Evolutionary conservation across 2,888 invertebrate species (phyloP).

Genomic region (Adela reaumurella): DNA sequence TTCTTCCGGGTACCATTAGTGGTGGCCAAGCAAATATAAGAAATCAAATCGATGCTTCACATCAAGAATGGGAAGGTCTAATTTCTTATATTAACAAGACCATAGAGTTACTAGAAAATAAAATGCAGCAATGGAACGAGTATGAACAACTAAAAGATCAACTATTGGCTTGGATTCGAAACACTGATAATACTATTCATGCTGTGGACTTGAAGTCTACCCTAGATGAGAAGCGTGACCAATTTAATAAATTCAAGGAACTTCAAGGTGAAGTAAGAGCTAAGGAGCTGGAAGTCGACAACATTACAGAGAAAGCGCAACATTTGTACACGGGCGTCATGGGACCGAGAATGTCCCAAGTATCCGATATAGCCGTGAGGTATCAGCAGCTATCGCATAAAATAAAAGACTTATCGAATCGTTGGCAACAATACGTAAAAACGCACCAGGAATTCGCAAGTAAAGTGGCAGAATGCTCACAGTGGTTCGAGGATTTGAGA

Average conservation of each 20-base stretch:
- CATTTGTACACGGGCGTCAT: conserved; percentile 71
- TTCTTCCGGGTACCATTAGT: conserved; percentile 81
- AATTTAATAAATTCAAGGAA: conserved; percentile 73
- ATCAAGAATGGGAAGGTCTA: conserved; percentile 87
- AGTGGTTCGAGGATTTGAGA: conserved; percentile 80
- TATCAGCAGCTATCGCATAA: conserved; percentile 88
- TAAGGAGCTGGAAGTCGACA: conserved; percentile 89
- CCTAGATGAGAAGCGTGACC: conserved; percentile 77
- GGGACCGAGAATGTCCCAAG: conserved; percentile 73
- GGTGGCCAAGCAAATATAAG: conserved; percentile 81
- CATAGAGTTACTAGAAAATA: conserved; percentile 75
- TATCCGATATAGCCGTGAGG: conserved; percentile 87
- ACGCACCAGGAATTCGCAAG: conserved; percentile 86
- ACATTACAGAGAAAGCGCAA: conserved; percentile 88
- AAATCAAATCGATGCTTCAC: conserved; percentile 81
- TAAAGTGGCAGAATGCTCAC: conserved; percentile 72
- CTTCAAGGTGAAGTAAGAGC: conserved; percentile 87
- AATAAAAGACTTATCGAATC: conserved; percentile 84
- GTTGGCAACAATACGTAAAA: conserved; percentile 90
- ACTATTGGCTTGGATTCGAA: conserved; percentile 82
- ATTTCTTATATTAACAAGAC: conserved; percentile 72
- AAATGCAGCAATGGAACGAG: conserved; percentile 87
- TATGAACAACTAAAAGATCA: conserved; percentile 85
- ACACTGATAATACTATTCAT: conserved; percentile 83
- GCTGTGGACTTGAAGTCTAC: conserved; percentile 83